Evolutionary conservation across 1,140 invertebrate genomes (phyloP), one percentile per base, ranked within the genome.

Genomic region (Tetramorium parvispinum): DNA sequence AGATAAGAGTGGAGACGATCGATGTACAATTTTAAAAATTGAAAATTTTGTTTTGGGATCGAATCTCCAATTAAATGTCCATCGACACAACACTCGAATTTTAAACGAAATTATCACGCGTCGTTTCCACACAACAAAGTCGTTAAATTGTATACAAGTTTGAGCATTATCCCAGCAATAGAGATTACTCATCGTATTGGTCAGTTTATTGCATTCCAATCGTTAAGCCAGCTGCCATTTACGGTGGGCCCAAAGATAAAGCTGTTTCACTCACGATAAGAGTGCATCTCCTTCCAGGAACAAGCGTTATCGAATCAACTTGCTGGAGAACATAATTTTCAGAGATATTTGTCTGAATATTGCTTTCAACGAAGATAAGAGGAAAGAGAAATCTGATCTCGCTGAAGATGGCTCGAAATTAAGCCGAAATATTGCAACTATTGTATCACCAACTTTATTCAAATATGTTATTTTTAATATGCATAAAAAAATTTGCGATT

Each of bases 171-270:
- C 16, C 37, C 37, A 55, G 11, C 3, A 43, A 76, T 59, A 51
- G 24, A 63, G 59, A 78, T 78, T 78, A 63, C 43, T 49, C 76
- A 65, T 78, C 10, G 40, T 51, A 78, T 49, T 21, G 21, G 37
- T 53, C 18, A 51, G 37, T 49, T 63, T 65, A 63, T 2, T 78
- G 40, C 76, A 51, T 78, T 78, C 76, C n/a, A n/a, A 78, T 78
- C 40, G 18, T 49, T 65, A 43, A 27, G 57, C n/a, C 43, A 49
- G 43, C 43, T 65, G 18, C 2, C 57, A 46, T 63, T 77, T 27
- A 78, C 21, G 24, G 18, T 65, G 43, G 43, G 18, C 18, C 24
- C 10, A 63, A 6, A 32, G 76, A 78, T 78, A 78, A 78, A 65
- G 18, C 2, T 65, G 18, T 65, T 65, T 49, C 13, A 65, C 21